Evolutionary conservation across 1,140 invertebrate genomes (phyloP), one percentile per base, ranked within the genome.

Genomic region (Drosophila funebris): DNA sequence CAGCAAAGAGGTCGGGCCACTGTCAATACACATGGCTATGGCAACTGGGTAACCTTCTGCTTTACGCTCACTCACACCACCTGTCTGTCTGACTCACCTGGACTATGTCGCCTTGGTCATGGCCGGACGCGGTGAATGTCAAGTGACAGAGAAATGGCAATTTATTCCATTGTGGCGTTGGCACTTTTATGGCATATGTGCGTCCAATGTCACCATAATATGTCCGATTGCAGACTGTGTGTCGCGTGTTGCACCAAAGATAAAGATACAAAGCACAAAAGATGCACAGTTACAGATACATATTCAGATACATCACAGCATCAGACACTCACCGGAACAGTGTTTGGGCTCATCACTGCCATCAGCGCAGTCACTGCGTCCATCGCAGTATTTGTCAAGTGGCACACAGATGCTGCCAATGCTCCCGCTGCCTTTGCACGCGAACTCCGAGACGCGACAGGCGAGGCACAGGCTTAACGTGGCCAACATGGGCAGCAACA

Each of bases 71-170:
- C 3, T 2, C 54, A 58, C n/a, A 16, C 8, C n/a, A 16, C 8
- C 1, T 56, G 63, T 56, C 33, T 9, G 20, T 46, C 46, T 44
- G 27, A 92, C 91, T 93, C 91, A 96, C 94, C 92, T 96, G 95
- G 4, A 97, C 96, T 58, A 97, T 94, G 90, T 97, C 96, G 33
- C 96, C 97, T 90, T 96, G 95, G 58, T 94, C 94, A 72, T 95
- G 95, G 29, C 96, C 96, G 69, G 96, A 96, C 71, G 96, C 96
- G 48, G 96, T 97, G 92, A 97, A 97, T 46, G 96, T 97, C 74
- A 97, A 94, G 91, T 97, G 96, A 91, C 97, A 97, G 41, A 97
- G 93, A 92, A 97, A 97, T 2, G 96, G 96, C 78, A 97, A 93
- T 61, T 95, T 93, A 78, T 95, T 94, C 74, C 95, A 94, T 37